Percentiles rank a stretch among this genome's conserved stretches.
phyloP scores from a whole-genome alignment of 2,797 vertebrate species.

The Vultur gryphus region DNA sequence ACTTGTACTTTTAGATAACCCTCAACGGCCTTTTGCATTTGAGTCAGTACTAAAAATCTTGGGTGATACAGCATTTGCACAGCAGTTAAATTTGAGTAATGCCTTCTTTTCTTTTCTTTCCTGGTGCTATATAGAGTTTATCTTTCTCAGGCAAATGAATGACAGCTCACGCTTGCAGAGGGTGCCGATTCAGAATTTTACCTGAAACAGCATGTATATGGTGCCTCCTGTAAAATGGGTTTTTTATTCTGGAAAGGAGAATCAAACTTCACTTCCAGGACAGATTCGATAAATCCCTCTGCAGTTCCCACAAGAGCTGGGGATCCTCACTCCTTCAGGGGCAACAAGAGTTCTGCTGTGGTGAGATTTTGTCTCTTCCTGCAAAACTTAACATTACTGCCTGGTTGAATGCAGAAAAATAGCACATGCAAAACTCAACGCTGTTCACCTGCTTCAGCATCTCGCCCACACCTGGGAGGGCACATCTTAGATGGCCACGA shows the following conservation, averaged over 20 bases:
- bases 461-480: neutral
- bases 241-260: neutral
- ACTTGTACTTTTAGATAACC: neutral
- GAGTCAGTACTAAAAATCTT: neutral
- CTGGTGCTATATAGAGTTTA: neutral
- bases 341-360: neutral
- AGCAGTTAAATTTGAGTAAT: too few relatives aligned
- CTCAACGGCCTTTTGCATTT: neutral
- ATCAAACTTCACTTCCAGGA: neutral
- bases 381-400: neutral
- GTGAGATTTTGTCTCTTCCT: neutral
- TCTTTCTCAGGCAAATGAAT: neutral
- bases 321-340: neutral
- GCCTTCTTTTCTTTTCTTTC: neutral
- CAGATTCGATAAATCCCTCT: neutral
- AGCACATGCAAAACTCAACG: accelerated
- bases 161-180: neutral
- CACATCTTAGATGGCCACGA: accelerated
- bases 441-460: neutral
- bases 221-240: neutral
- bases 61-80: neutral
- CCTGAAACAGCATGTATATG: accelerated
- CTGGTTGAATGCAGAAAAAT: neutral
- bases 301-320: too few relatives aligned
- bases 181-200: neutral